These are phyloP conservation scores for Leptogaster cylindrica DNA, from an alignment of 2,888 invertebrate species.

Conservation along the genomic window DNA sequence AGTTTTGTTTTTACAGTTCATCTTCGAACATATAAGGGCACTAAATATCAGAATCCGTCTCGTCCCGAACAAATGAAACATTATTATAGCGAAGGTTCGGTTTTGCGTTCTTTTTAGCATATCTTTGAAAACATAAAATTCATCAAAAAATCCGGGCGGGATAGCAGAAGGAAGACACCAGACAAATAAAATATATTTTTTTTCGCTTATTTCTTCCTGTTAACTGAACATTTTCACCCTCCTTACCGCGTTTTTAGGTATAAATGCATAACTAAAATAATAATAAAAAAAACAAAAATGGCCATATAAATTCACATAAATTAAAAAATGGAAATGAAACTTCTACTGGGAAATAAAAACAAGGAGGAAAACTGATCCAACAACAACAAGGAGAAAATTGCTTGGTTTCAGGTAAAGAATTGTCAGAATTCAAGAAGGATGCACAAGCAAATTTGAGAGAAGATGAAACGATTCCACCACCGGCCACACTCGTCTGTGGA, in stretches of 20 bases:
- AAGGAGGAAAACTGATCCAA: background rate
- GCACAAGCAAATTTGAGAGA: background rate
- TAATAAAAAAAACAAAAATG: slow-evolving; percentile 8
- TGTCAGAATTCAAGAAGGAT: slow-evolving; percentile 9
- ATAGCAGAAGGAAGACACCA: slow-evolving; percentile 1
- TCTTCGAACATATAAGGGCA: background rate
- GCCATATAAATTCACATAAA: slow-evolving; percentile 34
- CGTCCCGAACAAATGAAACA: background rate
- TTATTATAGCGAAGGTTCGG: background rate
- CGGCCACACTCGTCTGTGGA: slow-evolving; percentile 1
- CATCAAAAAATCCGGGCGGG: background rate
- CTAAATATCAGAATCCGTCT: background rate
- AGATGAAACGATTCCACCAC: background rate
- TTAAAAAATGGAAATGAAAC: slow-evolving; percentile 32
- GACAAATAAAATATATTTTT: slow-evolving; percentile 8
- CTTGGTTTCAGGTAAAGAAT: slow-evolving; percentile 17
- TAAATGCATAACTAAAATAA: too few species aligned
- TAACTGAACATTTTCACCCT: too few species aligned
- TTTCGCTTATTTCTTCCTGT: background rate
- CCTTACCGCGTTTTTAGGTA: too few species aligned
- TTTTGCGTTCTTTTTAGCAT: background rate
- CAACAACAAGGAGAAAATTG: slow-evolving; percentile 28
- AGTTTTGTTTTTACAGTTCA: background rate
- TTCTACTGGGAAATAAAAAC: background rate
- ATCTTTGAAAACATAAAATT: background rate